These are phyloP conservation scores for Loriculus beryllinus DNA, from an alignment of 2,797 vertebrate genomes.

Conservation along the genomic window DNA sequence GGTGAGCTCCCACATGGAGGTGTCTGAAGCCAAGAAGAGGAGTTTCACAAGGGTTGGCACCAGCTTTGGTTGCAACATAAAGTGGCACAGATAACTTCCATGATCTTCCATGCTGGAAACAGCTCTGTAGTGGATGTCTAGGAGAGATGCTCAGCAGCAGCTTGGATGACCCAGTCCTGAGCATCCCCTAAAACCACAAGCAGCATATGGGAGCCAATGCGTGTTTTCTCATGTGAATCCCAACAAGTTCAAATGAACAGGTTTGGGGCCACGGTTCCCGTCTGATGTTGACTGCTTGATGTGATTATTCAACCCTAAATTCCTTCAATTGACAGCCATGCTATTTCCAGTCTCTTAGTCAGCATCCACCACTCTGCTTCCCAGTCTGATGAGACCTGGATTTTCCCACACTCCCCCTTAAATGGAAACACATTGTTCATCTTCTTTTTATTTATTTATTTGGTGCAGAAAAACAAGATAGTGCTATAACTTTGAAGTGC, in stretches of 20 bases:
- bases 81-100: accelerated
- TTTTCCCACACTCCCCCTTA: constrained; percentile 72
- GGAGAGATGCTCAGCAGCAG: accelerated
- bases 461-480: constrained; percentile 67
- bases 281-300: background rate
- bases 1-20: background rate
- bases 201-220: background rate
- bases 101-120: accelerated
- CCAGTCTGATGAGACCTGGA: constrained; percentile 60
- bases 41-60: background rate
- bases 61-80: background rate
- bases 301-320: constrained; percentile 37
- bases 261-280: background rate
- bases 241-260: background rate
- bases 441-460: constrained; percentile 70
- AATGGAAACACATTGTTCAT: constrained; percentile 74
- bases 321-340: background rate
- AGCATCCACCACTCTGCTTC: background rate
- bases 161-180: background rate
- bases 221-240: background rate
- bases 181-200: background rate
- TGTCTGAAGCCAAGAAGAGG: background rate
- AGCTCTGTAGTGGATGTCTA: accelerated
- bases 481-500: constrained; percentile 69
- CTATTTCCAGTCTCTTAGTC: constrained; percentile 61